Conservation (phyloP, 2,113 vertebrate species). For the Excalfactoria chinensis region DNA sequence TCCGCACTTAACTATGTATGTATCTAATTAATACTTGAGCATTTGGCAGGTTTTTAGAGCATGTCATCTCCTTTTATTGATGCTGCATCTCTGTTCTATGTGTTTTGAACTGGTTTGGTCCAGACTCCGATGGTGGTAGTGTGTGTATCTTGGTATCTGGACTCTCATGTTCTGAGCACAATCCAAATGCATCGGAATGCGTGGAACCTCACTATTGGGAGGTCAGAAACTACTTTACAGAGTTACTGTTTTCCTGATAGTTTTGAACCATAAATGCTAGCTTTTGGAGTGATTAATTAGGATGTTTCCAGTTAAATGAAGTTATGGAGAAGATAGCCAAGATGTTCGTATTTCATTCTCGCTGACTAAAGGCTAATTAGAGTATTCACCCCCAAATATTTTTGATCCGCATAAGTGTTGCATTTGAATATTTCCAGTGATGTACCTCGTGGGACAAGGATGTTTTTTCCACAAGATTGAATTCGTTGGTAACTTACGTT, state of each 20-base stretch:
- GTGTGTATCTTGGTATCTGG: conserved; percentile 17
- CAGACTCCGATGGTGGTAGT: neutral
- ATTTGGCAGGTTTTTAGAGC: conserved; percentile 7
- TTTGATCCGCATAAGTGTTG: conserved; percentile 49
- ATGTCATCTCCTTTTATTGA: conserved; percentile 29
- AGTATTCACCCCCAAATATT: conserved; percentile 31
- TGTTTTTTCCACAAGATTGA: conserved; percentile 56
- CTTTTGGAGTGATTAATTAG: conserved; percentile 18
- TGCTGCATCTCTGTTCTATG: neutral
- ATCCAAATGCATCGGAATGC: conserved; percentile 21
- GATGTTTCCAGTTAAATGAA: conserved; percentile 6
- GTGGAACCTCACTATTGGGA: neutral
- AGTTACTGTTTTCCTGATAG: conserved; percentile 1
- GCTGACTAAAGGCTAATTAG: conserved; percentile 26
- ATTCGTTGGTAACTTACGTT: conserved; percentile 17
- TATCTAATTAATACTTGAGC: conserved; percentile 48
- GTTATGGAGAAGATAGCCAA: conserved; percentile 1
- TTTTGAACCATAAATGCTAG: conserved; percentile 43
- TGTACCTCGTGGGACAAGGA: conserved; percentile 52
- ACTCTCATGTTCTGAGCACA: conserved; percentile 13
- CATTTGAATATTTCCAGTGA: conserved; percentile 45
- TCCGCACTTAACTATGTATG: conserved; percentile 29
- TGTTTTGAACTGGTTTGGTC: neutral
- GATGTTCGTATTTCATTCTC: conserved; percentile 35
- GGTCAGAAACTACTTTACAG: conserved; percentile 4